Evolutionary conservation across 2,888 invertebrate species (phyloP), one percentile per base, ranked within the genome.

Genomic region (Polylopha cassiicola): DNA sequence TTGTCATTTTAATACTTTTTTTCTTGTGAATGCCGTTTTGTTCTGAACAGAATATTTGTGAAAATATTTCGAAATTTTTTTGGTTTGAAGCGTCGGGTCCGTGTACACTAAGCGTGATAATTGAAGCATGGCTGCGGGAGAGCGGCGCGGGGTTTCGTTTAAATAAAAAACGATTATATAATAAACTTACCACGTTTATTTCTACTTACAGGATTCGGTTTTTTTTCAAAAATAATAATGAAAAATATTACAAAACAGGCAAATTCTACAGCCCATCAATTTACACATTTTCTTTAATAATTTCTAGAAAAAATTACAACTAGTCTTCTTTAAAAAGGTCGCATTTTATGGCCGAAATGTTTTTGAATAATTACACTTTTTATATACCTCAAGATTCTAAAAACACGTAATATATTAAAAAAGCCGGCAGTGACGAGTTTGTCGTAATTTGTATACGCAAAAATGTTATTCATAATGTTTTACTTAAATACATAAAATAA

Each of bases 101-200:
- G n/a, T n/a, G n/a, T n/a, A n/a, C n/a, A n/a, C n/a, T n/a, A n/a
- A n/a, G n/a, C n/a, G n/a, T n/a, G n/a, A n/a, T n/a, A n/a, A n/a
- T n/a, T n/a, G n/a, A n/a, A n/a, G n/a, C n/a, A n/a, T n/a, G n/a
- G n/a, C n/a, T n/a, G n/a, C n/a, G n/a, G n/a, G n/a, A n/a, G n/a
- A n/a, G n/a, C n/a, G n/a, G n/a, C n/a, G n/a, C n/a, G n/a, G n/a
- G n/a, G n/a, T n/a, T n/a, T n/a, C n/a, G n/a, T n/a, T n/a, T 9
- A 75, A 69, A 72, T 53, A 47, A 32, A 14, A 14, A 4, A 6
- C 21, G 22, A 24, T 37, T 53, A 46, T 66, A 64, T 77, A 77
- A 68, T 81, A 81, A 81, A 81, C 75, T 77, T 79, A 78, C n/a
- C 71, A 68, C 61, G 72, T 81, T 73, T 82, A 80, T 69, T 77